Conservation (phyloP, 2,888 invertebrate genomes). For the Criorhina ranunculi region DNA sequence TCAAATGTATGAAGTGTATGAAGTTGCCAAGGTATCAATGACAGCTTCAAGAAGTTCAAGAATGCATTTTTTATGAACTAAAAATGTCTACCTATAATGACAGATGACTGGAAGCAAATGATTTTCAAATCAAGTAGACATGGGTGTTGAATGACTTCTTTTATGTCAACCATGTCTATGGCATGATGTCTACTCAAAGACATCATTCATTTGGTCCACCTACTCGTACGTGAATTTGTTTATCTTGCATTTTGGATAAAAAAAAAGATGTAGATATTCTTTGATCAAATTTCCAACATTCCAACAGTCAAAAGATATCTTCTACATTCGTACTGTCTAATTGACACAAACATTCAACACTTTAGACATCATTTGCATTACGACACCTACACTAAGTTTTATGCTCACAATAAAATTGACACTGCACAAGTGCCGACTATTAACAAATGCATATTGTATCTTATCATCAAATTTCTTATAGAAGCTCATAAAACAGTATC, state of each 20-base stretch:
- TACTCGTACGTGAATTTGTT: too few species aligned
- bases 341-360: conserved; percentile 33
- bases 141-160: too few species aligned
- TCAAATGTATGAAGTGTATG: too few species aligned
- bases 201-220: too few species aligned
- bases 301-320: conserved; percentile 6
- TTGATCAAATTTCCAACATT: conserved; percentile 11
- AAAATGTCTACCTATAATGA: too few species aligned
- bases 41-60: too few species aligned
- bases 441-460: conserved; percentile 14
- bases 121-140: too few species aligned
- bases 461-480: conserved; percentile 44
- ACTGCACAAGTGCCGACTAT: background rate
- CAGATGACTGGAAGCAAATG: too few species aligned
- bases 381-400: conserved; percentile 27
- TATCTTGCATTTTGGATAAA: too few species aligned
- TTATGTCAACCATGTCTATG: background rate
- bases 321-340: background rate
- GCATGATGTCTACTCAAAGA: too few species aligned
- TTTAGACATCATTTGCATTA: conserved; percentile 37
- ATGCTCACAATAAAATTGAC: conserved; percentile 31
- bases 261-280: background rate
- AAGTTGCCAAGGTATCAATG: too few species aligned
- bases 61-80: too few species aligned
- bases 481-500: conserved; percentile 65